Evolutionary conservation across 1,140 invertebrate species (phyloP), one percentile per base, ranked within the genome.

Genomic region (Trinorchestia longiramus): DNA sequence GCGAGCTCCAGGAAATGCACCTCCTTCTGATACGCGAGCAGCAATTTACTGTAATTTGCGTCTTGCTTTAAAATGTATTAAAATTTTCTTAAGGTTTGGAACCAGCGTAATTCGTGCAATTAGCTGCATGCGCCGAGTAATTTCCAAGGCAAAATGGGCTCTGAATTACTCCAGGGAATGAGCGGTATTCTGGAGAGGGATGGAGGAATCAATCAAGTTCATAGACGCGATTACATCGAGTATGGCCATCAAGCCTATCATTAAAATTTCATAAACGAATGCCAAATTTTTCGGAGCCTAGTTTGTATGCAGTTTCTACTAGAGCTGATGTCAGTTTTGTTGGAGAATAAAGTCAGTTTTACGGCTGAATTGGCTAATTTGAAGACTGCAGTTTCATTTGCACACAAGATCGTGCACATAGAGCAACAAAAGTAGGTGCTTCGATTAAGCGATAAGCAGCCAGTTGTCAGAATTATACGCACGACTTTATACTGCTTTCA

Each of bases 191-290:
- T 94, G 43, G 40, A 43, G 92, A 45, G 44, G 40, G 44, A 94
- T 94, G 92, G 92, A 44, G 41, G 43, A 94, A 94, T 94, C 92
- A 94, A 94, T 94, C 92, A 94, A 94, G 92, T 94, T 94, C 92
- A 94, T 94, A 40, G 44, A 45, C 36, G 92, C 92, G 43, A 94
- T 94, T 94, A 94, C 92, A 94, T 94, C 92, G 36, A 94, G 92
- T 94, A 44, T 40, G 28, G 88, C 92, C 11, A 44, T 94, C 92
- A 45, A 43, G 41, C 4, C 43, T 23, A 77, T 11, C 62, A 43
- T 94, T 94, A 94, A 94, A 94, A 94, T 43, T 45, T 40, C 92
- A 94, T 45, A 47, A 42, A 94, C 44, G 92, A 45, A 94, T 43
- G 62, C 62, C 62, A 77, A 77, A 77, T 77, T 77, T 77, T 77